Conservation (phyloP, 1,140 invertebrate genomes). For the Drosophila busckii region DNA sequence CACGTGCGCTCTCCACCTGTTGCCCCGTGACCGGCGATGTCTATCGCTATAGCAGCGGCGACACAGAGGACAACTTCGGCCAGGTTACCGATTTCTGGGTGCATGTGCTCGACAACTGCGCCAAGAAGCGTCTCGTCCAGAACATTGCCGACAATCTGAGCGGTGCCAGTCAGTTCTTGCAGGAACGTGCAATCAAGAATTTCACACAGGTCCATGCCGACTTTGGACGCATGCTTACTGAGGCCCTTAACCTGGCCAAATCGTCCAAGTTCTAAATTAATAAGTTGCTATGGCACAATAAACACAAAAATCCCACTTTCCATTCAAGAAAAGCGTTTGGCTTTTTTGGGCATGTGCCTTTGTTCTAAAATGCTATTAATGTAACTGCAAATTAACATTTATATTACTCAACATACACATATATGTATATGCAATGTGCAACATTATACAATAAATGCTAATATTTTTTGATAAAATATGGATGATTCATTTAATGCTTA, state of each 20-base stretch:
- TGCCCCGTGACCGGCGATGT: conserved; percentile 82
- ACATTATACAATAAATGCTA: too few species aligned
- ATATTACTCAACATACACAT: too few species aligned
- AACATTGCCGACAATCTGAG: conserved; percentile 91
- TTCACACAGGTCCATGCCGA: conserved; percentile 85
- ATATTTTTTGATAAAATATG: too few species aligned
- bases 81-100: conserved; percentile 91
- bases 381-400: too few species aligned
- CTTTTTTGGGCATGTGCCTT: too few species aligned
- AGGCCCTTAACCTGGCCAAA: conserved; percentile 82
- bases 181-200: conserved; percentile 89
- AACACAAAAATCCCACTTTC: too few species aligned
- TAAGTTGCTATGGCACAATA: too few species aligned
- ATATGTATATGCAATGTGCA: too few species aligned
- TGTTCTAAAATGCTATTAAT: too few species aligned
- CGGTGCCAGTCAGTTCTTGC: conserved; percentile 90
- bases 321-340: too few species aligned
- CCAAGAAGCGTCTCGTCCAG: conserved; percentile 85
- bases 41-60: conserved; percentile 88
- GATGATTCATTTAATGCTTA: too few species aligned
- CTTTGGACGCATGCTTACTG: conserved; percentile 83
- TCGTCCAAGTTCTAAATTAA: conserved; percentile 81
- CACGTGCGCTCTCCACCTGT: conserved; percentile 81
- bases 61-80: conserved; percentile 93
- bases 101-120: conserved; percentile 87